Base-by-base conservation (phyloP, 1,140 invertebrate genomes). In the Macrobrachium rosenbergii region DNA sequence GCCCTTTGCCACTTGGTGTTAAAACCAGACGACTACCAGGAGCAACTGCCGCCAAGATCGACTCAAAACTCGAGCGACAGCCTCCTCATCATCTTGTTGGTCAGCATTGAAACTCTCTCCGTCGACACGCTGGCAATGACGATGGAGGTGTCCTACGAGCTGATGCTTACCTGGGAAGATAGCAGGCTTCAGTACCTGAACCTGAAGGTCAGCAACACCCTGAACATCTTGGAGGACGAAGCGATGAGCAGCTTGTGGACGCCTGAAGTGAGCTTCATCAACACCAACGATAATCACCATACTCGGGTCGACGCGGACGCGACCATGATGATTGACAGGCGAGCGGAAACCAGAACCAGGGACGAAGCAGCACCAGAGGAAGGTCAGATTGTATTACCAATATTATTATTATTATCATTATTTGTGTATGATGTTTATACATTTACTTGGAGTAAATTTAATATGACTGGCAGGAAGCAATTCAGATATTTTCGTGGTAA, bases 111-210 rank as follows among this genome's bases (percentile, higher is more conserved):
- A 19, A 52, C 81, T 19, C 21, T 88, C n/a, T 59, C 45, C 23
- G 82, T 88, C 62, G 82, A 88, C n/a, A 88, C 87, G 12, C 67
- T 64, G n/a, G 52, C 45, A 43, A 83, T 79, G 64, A 82, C 69
- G 21, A 78, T 88, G 59, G 67, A 83, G 63, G 81, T 83, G 7
- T 83, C 87, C 0, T 83, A 83, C 63, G 37, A 62, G 16, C 21
- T 88, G 43, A 60, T 59, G 19, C 62, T 88, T 1, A 23, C 67
- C 45, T 88, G 87, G 87, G 45, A 59, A 17, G 87, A 88, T 59
- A 69, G 64, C n/a, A 60, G 87, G 8, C 62, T 88, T 7, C 64
- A 28, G 43, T 88, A 77, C 37, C 75, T 63, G 8, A 88, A 83
- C 81, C 37, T 88, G 7, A 88, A 88, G 43, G 59, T 52, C 8